Evolutionary conservation across 2,888 invertebrate species (phyloP), one percentile per base, ranked within the genome.

Genomic region (Nomada goodeniana): DNA sequence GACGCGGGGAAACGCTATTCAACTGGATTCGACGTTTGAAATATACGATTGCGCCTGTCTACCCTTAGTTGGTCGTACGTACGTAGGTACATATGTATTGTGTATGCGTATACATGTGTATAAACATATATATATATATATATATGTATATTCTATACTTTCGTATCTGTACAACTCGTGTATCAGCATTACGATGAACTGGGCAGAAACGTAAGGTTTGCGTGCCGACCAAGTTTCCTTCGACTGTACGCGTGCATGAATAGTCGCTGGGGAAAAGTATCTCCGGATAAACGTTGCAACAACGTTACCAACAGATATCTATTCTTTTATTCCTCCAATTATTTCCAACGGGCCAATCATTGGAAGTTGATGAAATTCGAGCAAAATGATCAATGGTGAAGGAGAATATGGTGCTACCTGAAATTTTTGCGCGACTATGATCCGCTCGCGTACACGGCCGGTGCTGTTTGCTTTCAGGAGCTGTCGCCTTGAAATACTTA

Each of bases 401-500:
- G 42, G 20, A 36, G 10, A 55, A 18, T 9, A 9, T 26, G 5
- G 20, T 18, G 15, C 23, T 55, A 47, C 47, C 36, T 47, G 47
- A 0, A 11, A 11, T 76, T 60, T 70, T 65, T 72, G 57, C 64
- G 78, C 81, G 78, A 82, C 84, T 85, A 75, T 76, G 75, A 72
- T 68, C 44, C 84, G 89, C 84, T 88, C 87, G 92, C 91, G 90
- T 92, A 91, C 91, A 92, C 90, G 92, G 89, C 89, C 91, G 90
- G 89, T 88, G 82, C 85, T 91, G 88, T 93, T 91, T 93, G 93
- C 88, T 94, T 93, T 93, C 94, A 94, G 94, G 94, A 94, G 93
- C 93, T 93, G 93, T 94, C 94, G 90, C 94, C 94, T 92, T 93
- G 93, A 94, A 94, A 93, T 92, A 91, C 92, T 92, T 93, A 92